Conservation (phyloP, 2,888 invertebrate genomes). For the Charanyca ferruginea region DNA sequence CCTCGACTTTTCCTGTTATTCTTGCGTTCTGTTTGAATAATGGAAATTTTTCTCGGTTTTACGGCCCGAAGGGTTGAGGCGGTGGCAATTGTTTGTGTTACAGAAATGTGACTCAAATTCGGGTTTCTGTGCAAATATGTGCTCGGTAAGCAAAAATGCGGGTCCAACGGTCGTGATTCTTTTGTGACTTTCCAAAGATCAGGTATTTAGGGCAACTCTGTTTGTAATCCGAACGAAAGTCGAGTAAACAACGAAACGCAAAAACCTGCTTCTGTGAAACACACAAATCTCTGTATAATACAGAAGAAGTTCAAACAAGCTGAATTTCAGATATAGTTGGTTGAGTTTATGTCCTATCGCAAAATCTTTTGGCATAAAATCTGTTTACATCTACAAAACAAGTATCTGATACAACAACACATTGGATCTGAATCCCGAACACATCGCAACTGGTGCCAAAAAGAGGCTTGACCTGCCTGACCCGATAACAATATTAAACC, state of each 20-base stretch:
- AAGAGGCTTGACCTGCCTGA: slow-evolving; percentile 12
- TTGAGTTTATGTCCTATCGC: slow-evolving; percentile 14
- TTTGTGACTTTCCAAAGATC: slow-evolving; percentile 51
- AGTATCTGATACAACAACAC: slow-evolving; percentile 6
- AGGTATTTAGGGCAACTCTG: slow-evolving; percentile 37
- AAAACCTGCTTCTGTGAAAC: slow-evolving; percentile 15
- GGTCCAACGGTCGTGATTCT: slow-evolving; percentile 48
- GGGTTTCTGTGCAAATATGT: slow-evolving; percentile 55
- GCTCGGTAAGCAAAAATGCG: slow-evolving; percentile 48
- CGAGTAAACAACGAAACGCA: slow-evolving; percentile 22
- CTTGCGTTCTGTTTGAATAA: slow-evolving; percentile 59
- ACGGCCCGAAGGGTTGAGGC: slow-evolving; percentile 55
- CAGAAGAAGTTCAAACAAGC: slow-evolving; percentile 13
- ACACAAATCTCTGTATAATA: slow-evolving; percentile 16
- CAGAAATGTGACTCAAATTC: slow-evolving; percentile 57
- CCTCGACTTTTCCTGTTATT: slow-evolving; percentile 58
- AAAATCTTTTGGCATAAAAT: slow-evolving; percentile 46
- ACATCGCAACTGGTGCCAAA: slow-evolving; percentile 34
- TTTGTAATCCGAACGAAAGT: slow-evolving; percentile 25
- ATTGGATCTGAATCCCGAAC: slow-evolving; percentile 13
- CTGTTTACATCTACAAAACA: slow-evolving; percentile 42
- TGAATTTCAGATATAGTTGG: slow-evolving; percentile 10
- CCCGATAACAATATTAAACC: slow-evolving; percentile 11
- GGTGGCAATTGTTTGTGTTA: slow-evolving; percentile 57
- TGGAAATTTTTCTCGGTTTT: slow-evolving; percentile 58